Evolutionary conservation across 2,797 vertebrate genomes (phyloP), one percentile per base, ranked within the genome.

Genomic region (Muscicapa striata): DNA sequence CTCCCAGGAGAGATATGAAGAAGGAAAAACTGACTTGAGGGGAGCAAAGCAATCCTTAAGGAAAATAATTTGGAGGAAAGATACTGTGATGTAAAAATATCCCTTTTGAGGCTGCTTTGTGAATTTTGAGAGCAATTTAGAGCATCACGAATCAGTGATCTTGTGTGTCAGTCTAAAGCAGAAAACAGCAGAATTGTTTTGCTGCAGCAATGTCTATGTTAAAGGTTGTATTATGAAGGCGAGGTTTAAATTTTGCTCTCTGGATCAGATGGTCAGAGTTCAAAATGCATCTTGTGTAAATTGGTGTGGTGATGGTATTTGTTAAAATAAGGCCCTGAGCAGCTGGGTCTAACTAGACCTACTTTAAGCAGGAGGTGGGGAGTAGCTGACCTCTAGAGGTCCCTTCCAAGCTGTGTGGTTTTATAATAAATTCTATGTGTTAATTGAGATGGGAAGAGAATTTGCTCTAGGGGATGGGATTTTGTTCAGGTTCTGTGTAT

Each of bases 241-340:
- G 2, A 17, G 51, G 91, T 97, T 98, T 97, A 97, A 97, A 75
- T 70, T 94, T 82, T 89, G 57, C 41, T 87, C 94, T 98, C 97
- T 97, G 49, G 90, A 94, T 93, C 32, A 54, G 79, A 68, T 80
- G 41, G 87, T 62, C 93, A 82, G 73, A 81, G 72, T 85, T 87
- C 26, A 68, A 77, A 90, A 70, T 34, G 9, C 34, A 15, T n/a
- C 9, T 83, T 3, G 0, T 73, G n/a, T 34, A 62, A 86, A 79
- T 64, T 70, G 73, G 14, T 0, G 3, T n/a, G 16, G 23, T 84
- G 62, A 61, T 84, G 27, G 34, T 30, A 7, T 66, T 69, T 73
- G 40, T 70, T 29, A 46, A 58, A 83, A 17, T 43, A 70, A 85
- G 59, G 9, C 20, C 55, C 30, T 2, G 24, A 85, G 21, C 58